Percentiles rank a stretch among this genome's conserved stretches.
phyloP scores from a whole-genome alignment of 2,113 vertebrate species.

The Heloderma charlesbogerti region DNA sequence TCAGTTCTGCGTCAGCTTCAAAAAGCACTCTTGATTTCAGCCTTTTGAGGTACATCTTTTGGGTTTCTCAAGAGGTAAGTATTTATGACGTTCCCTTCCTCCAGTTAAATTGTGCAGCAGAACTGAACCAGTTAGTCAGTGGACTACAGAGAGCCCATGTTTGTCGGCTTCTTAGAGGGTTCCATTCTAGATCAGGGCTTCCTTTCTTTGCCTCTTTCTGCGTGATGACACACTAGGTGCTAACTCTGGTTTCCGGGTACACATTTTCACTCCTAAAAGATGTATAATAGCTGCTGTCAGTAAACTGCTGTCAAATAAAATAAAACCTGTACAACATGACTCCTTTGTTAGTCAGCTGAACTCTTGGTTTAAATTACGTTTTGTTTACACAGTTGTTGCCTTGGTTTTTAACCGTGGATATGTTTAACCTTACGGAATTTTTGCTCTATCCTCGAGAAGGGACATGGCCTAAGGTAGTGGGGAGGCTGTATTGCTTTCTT shows the following conservation, averaged over 20 bases:
- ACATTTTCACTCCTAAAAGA: slow-evolving; percentile 31
- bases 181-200: slow-evolving; percentile 9
- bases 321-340: slow-evolving; percentile 53
- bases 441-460: not conserved
- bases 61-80: not conserved
- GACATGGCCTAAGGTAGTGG: not conserved
- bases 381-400: not conserved
- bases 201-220: slow-evolving; percentile 21
- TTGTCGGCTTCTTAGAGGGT: not conserved
- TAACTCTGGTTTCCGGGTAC: slow-evolving; percentile 55
- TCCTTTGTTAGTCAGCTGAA: not conserved
- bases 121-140: not conserved
- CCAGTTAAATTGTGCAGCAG: not conserved
- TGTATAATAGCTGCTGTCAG: slow-evolving; percentile 41
- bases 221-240: slow-evolving; percentile 65
- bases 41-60: not conserved
- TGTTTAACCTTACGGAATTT: not conserved
- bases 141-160: not conserved
- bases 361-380: not conserved
- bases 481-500: not conserved
- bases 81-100: not conserved
- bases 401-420: not conserved
- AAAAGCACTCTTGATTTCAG: not conserved
- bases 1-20: slow-evolving; percentile 21
- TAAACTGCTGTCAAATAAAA: slow-evolving; percentile 66